Conservation (phyloP, 2,113 vertebrate species). For the Collichthys lucidus region DNA sequence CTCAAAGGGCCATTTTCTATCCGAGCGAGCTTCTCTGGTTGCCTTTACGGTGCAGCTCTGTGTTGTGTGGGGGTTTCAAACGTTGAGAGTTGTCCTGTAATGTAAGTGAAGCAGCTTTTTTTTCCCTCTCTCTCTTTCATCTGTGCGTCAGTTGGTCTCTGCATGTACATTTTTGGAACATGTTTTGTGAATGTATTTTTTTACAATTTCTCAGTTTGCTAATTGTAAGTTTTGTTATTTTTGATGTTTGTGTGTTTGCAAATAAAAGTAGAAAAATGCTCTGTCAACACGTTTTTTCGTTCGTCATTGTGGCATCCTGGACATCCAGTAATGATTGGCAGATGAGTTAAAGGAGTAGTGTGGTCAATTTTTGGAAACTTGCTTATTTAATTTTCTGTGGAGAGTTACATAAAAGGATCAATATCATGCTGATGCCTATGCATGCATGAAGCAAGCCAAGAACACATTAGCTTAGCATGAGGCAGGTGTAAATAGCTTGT, state of each 20-base stretch:
- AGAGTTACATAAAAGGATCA: neutral
- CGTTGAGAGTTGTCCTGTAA: constrained; percentile 39
- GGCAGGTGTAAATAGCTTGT: too few species aligned
- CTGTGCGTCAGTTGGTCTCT: constrained; percentile 50
- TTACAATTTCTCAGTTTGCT: constrained; percentile 67
- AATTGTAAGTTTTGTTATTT: constrained; percentile 63
- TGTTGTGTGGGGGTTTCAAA: constrained; percentile 30
- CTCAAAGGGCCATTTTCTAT: constrained; percentile 34
- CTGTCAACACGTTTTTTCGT: constrained; percentile 2
- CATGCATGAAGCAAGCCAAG: neutral
- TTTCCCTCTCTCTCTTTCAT: neutral
- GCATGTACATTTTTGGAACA: constrained; percentile 66
- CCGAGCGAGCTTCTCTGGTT: constrained; percentile 46
- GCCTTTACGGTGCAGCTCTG: constrained; percentile 53
- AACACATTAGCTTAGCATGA: neutral
- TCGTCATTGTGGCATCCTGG: neutral
- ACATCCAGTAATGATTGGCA: neutral
- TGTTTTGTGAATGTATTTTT: constrained; percentile 81
- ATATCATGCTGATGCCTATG: neutral
- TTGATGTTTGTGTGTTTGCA: constrained; percentile 74
- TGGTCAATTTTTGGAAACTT: neutral
- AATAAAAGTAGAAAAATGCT: constrained; percentile 71
- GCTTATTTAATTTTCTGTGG: neutral
- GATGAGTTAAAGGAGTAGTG: neutral
- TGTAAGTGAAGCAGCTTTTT: constrained; percentile 55